Evolutionary conservation across 2,888 invertebrate genomes (phyloP), one percentile per base, ranked within the genome.

Genomic region (Ctena decussata): DNA sequence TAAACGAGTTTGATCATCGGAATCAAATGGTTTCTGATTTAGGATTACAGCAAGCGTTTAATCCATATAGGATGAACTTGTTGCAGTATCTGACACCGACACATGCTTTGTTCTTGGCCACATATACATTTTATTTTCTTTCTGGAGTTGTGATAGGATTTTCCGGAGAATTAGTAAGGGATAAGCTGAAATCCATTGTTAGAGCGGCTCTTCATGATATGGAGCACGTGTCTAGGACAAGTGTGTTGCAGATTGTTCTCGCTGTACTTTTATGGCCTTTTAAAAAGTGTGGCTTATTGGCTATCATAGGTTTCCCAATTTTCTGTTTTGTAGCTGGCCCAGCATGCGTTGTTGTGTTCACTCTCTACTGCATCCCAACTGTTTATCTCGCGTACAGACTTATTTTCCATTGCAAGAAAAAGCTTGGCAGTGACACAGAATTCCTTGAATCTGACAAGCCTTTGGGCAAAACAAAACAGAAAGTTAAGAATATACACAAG

Each of bases 191-290:
- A 78, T 84, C 89, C 39, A 93, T 95, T 21, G 90, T 93, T 0
- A 83, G 92, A 27, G 89, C 90, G 1, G 92, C 95, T 0, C 92
- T 95, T 30, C 91, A 92, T 53, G 95, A 95, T 81, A 93, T 95
- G 92, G 90, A 91, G 69, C 91, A 90, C 60, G 92, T 95, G 6
- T 94, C 94, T 0, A 91, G 94, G 83, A 91, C 94, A 0, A 93
- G 92, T 35, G 94, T 94, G 0, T 78, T 95, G 18, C 92, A 93
- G 37, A 91, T 95, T 30, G 80, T 94, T 18, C 86, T 94, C 0
- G 85, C 92, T n/a, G 90, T 93, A 69, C 80, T 93, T 12, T 83
- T 95, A 32, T 94, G 92, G 92, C 95, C 95, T 0, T 95, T 95
- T 87, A 91, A 93, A 77, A 92, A 91, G 49, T 94, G 90, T 80